Evolutionary conservation across 2,888 invertebrate genomes (phyloP).

Genomic region (Microctonus hyperodae): DNA sequence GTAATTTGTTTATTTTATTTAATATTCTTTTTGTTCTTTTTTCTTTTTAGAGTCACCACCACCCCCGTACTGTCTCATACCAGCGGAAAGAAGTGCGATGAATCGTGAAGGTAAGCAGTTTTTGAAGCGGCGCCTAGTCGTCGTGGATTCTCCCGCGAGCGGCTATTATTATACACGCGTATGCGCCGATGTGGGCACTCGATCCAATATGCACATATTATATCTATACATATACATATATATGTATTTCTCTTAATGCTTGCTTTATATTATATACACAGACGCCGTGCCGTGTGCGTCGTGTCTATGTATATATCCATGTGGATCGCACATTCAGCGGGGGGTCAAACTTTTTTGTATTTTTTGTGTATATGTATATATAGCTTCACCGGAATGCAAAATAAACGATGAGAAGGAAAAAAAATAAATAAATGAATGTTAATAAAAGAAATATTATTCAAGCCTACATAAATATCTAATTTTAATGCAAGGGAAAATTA

Average conservation of each 20-base stretch:
- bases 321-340: not conserved
- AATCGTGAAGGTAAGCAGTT: constrained; percentile 75
- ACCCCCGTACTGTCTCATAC: constrained; percentile 82
- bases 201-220: not conserved
- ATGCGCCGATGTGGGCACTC: constrained; percentile 27
- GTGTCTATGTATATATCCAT: not conserved
- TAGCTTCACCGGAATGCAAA: constrained; percentile 24
- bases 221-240: constrained; percentile 14
- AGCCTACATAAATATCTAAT: not conserved
- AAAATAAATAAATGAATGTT: not conserved
- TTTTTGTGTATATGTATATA: too few species aligned
- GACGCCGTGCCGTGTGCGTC: not conserved
- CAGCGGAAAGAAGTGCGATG: constrained; percentile 67
- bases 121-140: constrained; percentile 25
- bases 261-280: not conserved
- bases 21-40: constrained; percentile 26
- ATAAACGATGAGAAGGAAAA: constrained; percentile 7
- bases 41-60: constrained; percentile 81
- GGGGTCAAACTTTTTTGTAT: constrained; percentile 25
- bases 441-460: not conserved
- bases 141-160: constrained; percentile 31
- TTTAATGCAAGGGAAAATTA: not conserved
- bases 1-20: not conserved
- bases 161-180: constrained; percentile 33
- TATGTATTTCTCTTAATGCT: constrained; percentile 5